A percentile compares a stretch with the other conserved stretches of the same genome.
These are phyloP conservation scores for Paedocypris sp. DNA, from an alignment of 2,113 vertebrate genomes.

Conservation along the genomic window DNA sequence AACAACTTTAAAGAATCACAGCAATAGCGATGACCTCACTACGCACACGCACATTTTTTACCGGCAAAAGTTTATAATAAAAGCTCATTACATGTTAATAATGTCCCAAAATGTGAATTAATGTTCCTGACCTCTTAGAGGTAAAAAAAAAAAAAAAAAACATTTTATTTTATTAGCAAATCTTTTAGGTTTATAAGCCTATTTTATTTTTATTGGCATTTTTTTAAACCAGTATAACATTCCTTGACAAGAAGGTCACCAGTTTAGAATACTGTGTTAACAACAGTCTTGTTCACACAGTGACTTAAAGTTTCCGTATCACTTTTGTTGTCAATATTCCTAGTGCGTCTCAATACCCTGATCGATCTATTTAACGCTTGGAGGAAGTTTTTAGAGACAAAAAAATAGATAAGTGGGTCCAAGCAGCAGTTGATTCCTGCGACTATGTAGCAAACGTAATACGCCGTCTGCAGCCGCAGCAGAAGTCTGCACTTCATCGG, in stretches of 20 bases:
- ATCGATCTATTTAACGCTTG: constrained; percentile 31
- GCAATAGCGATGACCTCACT: too few species aligned
- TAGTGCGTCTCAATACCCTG: neutral
- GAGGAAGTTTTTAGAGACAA: constrained; percentile 38
- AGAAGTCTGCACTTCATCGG: constrained; percentile 8
- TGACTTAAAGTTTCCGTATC: constrained; percentile 25
- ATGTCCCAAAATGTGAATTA: too few species aligned
- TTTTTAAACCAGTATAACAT: too few species aligned
- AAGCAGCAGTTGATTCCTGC: constrained; percentile 47
- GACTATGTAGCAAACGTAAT: constrained; percentile 39
- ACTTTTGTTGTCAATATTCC: constrained; percentile 5
- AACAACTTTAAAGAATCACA: too few species aligned
- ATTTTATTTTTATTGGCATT: neutral
- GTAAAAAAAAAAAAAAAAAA: too few species aligned
- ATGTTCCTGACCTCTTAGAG: too few species aligned
- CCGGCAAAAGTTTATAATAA: too few species aligned
- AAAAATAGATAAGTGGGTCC: constrained; percentile 41
- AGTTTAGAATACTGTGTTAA: neutral
- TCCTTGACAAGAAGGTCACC: too few species aligned
- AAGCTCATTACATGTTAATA: too few species aligned
- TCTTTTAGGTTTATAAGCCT: neutral
- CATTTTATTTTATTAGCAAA: too few species aligned
- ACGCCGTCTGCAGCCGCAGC: constrained; percentile 27
- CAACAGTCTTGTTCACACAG: constrained; percentile 7
- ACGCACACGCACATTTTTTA: too few species aligned